Conservation (phyloP, 2,797 vertebrate genomes). For the Alca torda region DNA sequence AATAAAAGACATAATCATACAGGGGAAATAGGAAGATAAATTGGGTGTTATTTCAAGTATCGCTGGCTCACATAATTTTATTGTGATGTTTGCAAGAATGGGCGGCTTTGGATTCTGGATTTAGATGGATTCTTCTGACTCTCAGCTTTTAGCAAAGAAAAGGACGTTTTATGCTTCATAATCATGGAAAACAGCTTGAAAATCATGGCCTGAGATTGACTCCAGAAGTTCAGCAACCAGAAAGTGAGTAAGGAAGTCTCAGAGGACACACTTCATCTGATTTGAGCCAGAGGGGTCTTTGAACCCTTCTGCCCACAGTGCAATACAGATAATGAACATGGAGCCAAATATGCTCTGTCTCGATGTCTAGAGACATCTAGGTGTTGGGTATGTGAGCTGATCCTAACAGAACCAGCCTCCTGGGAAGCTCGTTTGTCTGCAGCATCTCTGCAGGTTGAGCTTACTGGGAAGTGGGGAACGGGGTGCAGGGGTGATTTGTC, state of each 20-base stretch:
- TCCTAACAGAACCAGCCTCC: not conserved
- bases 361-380: not conserved
- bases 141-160: conserved; percentile 14
- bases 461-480: not conserved
- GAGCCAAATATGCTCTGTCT: not conserved
- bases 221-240: not conserved
- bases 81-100: conserved; percentile 59
- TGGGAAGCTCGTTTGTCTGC: not conserved
- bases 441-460: not conserved
- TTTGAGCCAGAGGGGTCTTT: not conserved
- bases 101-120: not conserved
- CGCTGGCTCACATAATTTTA: conserved; percentile 53
- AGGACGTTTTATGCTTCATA: not conserved
- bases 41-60: conserved; percentile 57
- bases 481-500: not conserved
- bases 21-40: conserved; percentile 57
- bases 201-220: not conserved
- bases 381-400: not conserved
- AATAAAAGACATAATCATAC: conserved; percentile 61
- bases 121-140: conserved; percentile 21
- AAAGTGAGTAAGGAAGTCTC: not conserved
- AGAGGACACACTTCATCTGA: not conserved
- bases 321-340: not conserved
- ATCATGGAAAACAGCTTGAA: conserved; percentile 1
- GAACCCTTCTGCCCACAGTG: not conserved